Percentiles rank a stretch among this genome's conserved stretches.
Evolutionary conservation across 2,113 vertebrate species (phyloP).

Genomic region (Gracilinanus agilis): DNA sequence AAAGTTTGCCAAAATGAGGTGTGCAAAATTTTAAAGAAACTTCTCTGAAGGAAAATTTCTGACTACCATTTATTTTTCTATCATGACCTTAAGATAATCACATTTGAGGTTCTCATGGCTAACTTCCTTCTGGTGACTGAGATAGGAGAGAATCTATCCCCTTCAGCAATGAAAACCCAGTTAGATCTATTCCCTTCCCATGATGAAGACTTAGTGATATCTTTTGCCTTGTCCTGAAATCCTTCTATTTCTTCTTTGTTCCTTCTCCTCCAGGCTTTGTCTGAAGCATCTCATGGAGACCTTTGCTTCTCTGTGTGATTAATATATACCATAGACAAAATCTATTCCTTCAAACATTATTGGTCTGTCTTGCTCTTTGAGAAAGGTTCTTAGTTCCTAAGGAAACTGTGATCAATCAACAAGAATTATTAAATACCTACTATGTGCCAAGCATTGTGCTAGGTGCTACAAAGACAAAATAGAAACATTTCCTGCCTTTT

Average conservation of each 20-base stretch:
- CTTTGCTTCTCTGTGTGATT: not conserved
- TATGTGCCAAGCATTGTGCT: not conserved
- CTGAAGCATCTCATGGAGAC: not conserved
- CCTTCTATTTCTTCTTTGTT: not conserved
- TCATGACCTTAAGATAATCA: not conserved
- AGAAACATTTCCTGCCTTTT: not conserved
- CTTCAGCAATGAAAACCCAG: not conserved
- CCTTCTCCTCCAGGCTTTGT: not conserved
- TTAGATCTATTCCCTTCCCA: not conserved
- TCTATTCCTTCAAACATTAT: not conserved
- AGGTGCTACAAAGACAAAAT: not conserved
- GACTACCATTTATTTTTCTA: not conserved
- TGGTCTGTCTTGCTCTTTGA: not conserved
- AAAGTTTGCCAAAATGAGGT: not conserved
- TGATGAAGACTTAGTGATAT: not conserved
- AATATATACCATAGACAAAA: not conserved
- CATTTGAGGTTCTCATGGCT: not conserved
- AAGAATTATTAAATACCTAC: not conserved
- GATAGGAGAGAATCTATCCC: not conserved
- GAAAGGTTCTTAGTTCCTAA: not conserved
- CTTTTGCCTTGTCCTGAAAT: not conserved
- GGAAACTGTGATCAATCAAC: not conserved
- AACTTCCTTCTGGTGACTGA: not conserved
- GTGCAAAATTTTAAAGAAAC: not conserved
- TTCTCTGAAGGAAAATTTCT: not conserved